Conservation (phyloP, 2,888 invertebrate species). For the Orchestes rusci region DNA sequence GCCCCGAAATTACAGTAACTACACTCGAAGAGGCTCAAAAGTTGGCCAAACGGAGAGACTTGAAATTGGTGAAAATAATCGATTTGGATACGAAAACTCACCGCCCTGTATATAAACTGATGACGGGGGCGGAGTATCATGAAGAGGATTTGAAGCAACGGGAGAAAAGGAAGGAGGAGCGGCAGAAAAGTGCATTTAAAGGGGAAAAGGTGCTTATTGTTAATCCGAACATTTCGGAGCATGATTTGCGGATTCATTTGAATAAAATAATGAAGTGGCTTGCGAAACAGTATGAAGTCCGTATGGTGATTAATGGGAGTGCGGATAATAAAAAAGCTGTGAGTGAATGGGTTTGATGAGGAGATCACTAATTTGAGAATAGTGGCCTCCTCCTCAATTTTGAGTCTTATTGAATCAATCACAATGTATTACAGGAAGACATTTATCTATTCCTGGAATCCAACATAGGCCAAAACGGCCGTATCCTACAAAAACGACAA, state of each 20-base stretch:
- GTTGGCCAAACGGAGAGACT: conserved; percentile 58
- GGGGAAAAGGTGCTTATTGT: conserved; percentile 59
- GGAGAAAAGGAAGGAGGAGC: conserved; percentile 46
- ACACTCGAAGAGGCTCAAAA: conserved; percentile 63
- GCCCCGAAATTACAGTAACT: conserved; percentile 51
- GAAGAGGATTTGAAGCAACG: conserved; percentile 53
- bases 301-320: conserved; percentile 50
- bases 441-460: conserved; percentile 51
- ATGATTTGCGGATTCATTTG: conserved; percentile 58
- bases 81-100: conserved; percentile 62
- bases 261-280: conserved; percentile 62
- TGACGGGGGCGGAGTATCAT: conserved; percentile 59
- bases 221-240: conserved; percentile 54
- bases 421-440: conserved; percentile 48
- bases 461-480: conserved; percentile 43
- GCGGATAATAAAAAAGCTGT: conserved; percentile 41
- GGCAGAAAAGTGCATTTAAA: conserved; percentile 44
- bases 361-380: no score
- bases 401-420: background rate
- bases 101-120: conserved; percentile 61
- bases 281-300: conserved; percentile 58
- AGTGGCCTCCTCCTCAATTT: no score
- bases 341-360: conserved; percentile 28
- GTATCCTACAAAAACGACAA: conserved; percentile 55
- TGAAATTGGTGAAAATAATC: conserved; percentile 62